Conservation (phyloP, 2,113 vertebrate genomes). For the Trematocara variabile region DNA sequence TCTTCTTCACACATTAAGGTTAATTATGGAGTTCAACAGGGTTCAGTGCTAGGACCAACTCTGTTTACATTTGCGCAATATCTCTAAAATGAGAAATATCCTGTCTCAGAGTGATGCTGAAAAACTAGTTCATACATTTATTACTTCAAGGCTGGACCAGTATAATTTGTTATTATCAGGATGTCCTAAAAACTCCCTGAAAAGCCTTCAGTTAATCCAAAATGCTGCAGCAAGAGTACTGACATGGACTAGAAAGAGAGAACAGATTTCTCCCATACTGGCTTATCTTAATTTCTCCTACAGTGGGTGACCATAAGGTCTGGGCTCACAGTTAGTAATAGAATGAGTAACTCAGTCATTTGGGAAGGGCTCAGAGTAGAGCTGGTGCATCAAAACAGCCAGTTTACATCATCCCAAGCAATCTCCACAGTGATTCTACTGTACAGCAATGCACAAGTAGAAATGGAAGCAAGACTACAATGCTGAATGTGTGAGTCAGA, state of each 20-base stretch:
- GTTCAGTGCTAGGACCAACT: background rate
- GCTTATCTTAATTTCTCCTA: background rate
- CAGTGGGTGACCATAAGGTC: background rate
- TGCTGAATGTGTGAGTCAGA: background rate
- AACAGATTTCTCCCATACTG: background rate
- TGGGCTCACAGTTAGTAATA: background rate
- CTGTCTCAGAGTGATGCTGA: background rate
- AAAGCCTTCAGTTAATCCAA: background rate
- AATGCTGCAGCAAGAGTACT: background rate
- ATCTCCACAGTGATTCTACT: background rate
- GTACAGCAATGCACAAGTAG: background rate
- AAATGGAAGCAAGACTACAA: background rate
- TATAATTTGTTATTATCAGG: background rate
- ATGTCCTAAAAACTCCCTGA: rapidly evolving
- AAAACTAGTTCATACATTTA: background rate
- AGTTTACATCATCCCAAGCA: background rate
- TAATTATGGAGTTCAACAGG: background rate
- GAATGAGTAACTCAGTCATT: background rate
- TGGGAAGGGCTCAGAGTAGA: background rate
- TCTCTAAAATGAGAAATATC: background rate
- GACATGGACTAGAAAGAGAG: background rate
- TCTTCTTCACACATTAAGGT: background rate
- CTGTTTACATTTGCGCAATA: background rate
- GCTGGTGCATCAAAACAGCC: background rate
- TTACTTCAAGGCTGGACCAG: background rate